A percentile compares a stretch with the other conserved stretches of the same genome.
These are phyloP conservation scores for Bujurquina vittata DNA, from an alignment of 2,113 vertebrate species.

Conservation along the genomic window DNA sequence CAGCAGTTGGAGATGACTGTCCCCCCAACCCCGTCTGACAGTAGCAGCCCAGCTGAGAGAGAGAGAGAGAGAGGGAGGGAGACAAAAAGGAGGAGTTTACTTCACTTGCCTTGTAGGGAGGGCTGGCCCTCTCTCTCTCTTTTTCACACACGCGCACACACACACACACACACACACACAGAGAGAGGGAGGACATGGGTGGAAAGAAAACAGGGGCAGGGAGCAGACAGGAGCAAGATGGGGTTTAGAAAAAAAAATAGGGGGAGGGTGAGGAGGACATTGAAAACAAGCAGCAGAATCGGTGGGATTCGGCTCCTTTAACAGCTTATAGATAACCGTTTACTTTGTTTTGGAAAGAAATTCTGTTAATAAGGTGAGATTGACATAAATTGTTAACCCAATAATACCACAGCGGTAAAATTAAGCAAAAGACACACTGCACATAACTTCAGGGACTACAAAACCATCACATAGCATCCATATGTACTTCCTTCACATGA, in stretches of 20 bases:
- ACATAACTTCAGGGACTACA: neutral
- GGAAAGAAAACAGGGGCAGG: slow-evolving; percentile 67
- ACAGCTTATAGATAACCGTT: slow-evolving; percentile 4
- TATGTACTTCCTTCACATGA: neutral
- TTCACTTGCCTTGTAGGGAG: slow-evolving; percentile 59
- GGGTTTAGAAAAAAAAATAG: slow-evolving; percentile 48
- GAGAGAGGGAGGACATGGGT: slow-evolving; percentile 47
- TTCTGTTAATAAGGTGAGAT: neutral
- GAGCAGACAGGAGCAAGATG: slow-evolving; percentile 65
- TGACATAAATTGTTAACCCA: neutral
- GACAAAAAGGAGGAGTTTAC: slow-evolving; percentile 70
- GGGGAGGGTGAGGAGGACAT: slow-evolving; percentile 52
- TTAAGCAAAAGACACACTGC: neutral
- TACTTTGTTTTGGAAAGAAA: slow-evolving; percentile 7
- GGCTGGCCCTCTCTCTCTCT: slow-evolving; percentile 25
- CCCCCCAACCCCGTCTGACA: slow-evolving; percentile 71
- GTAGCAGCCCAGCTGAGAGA: slow-evolving; percentile 73
- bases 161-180: slow-evolving; percentile 21
- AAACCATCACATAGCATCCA: neutral
- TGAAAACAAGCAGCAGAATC: slow-evolving; percentile 62
- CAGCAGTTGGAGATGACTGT: slow-evolving; percentile 69
- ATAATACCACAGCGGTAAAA: neutral
- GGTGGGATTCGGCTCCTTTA: slow-evolving; percentile 20
- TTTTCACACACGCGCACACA: neutral
- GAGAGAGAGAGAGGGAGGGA: slow-evolving; percentile 65